Base-by-base conservation (phyloP, 2,888 invertebrate species). In the Dascillus cervinus region DNA sequence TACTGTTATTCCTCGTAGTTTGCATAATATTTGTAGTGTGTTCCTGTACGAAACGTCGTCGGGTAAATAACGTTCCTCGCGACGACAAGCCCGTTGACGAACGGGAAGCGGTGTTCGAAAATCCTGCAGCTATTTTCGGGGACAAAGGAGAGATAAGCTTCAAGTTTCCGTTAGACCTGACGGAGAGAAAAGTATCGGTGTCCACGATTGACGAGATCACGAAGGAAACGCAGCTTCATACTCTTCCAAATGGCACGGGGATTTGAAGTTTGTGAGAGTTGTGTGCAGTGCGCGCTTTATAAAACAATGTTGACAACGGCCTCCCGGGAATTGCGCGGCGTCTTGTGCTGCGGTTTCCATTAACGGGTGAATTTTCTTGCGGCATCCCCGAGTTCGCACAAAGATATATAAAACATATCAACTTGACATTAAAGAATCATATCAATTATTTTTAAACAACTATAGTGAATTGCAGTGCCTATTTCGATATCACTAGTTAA, bases 21-120 rank as follows among this genome's bases (percentile, higher is more conserved):
- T 64, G 68, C 13, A 58, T 64, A 34, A 55, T 59, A 11, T 65
- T 68, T 29, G 65, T 61, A 2, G 65, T 82, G 29, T 73, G 75
- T 48, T 82, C 80, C 49, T 77, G 81, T 47, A 71, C 79, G 22
- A 76, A 77, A 34, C 73, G 79, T 43, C 80, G 3, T 79, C 80
- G 3, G 75, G 76, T 56, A 50, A 25, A 43, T 35, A 22, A 39
- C 21, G 26, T 50, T 49, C 28, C 57, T 57, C 20, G 60, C 56
- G 39, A 57, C 13, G 39, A 57, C 13, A 52, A 52, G 31, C 45
- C 46, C 26, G 37, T 41, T 14, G 39, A 39, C 15, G 41, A 37
- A 23, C 34, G 41, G 12, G 48, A 47, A 25, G 37, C 43, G 9
- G 34, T 58, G 33, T 50, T 64, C 30, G 60, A 65, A 36, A 62